Conservation (phyloP, 1,140 invertebrate genomes). For the Vanessa atalanta region DNA sequence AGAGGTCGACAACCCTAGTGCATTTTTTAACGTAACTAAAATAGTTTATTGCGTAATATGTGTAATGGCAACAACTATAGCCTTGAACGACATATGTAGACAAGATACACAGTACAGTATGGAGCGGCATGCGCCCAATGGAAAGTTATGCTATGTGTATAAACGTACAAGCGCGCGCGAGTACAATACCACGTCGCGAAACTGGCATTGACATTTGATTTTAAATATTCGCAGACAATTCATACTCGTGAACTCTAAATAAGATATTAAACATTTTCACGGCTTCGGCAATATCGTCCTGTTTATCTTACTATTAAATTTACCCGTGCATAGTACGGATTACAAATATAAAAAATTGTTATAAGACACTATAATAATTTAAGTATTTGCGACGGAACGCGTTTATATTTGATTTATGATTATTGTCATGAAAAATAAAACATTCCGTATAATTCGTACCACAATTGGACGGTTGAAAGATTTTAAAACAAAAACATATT, state of each 20-base stretch:
- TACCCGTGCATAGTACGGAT: not conserved
- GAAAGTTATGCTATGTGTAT: constrained; percentile 32
- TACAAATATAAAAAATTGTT: not conserved
- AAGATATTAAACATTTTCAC: constrained; percentile 40
- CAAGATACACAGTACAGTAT: constrained; percentile 34
- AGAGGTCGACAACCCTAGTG: constrained; percentile 59
- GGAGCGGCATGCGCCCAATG: constrained; percentile 28
- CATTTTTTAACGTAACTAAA: constrained; percentile 56
- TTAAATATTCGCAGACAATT: constrained; percentile 34
- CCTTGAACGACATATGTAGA: constrained; percentile 62
- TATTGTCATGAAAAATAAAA: not conserved
- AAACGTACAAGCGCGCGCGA: constrained; percentile 21
- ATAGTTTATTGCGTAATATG: constrained; percentile 62
- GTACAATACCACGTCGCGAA: constrained; percentile 20
- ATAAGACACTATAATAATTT: not conserved
- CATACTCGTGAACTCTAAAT: constrained; percentile 38
- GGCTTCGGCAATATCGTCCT: constrained; percentile 30
- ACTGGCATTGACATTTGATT: constrained; percentile 61
- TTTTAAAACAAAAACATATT: not conserved
- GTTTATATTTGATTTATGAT: not conserved
- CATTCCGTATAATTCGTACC: not conserved
- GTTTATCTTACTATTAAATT: constrained; percentile 23
- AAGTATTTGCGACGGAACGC: not conserved
- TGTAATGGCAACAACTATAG: constrained; percentile 56
- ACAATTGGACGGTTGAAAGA: not conserved